Conservation (phyloP, 1,140 invertebrate genomes). For the Papilio xuthus region DNA sequence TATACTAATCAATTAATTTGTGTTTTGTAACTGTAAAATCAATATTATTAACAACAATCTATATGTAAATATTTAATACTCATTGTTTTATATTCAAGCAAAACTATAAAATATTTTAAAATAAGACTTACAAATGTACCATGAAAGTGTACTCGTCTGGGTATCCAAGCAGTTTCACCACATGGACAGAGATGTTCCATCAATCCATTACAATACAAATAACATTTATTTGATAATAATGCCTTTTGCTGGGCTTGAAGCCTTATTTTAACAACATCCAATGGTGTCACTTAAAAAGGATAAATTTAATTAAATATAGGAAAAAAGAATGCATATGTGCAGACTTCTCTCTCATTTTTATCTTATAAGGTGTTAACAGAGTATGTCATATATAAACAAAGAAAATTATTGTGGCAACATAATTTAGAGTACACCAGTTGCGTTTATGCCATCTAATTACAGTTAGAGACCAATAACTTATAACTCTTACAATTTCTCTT, state of each 20-base stretch:
- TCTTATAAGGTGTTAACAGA: too few species aligned
- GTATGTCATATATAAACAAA: too few species aligned
- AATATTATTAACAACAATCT: too few species aligned
- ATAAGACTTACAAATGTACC: slow-evolving; percentile 91
- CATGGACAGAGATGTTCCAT: slow-evolving; percentile 99
- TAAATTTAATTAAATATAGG: slow-evolving; percentile 39
- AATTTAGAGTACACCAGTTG: too few species aligned
- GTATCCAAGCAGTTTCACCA: slow-evolving; percentile 81
- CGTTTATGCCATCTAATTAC: too few species aligned
- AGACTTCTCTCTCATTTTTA: too few species aligned
- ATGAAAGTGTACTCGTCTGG: slow-evolving; percentile 90
- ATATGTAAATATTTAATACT: background rate
- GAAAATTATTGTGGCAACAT: too few species aligned
- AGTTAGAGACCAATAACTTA: too few species aligned
- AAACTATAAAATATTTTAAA: slow-evolving; percentile 1
- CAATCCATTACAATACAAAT: slow-evolving; percentile 98
- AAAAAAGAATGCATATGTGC: background rate
- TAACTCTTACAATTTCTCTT: too few species aligned
- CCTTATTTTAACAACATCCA: slow-evolving; percentile 99
- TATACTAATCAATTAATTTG: background rate
- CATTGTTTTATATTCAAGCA: background rate
- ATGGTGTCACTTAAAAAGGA: slow-evolving; percentile 93
- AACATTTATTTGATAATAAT: slow-evolving; percentile 93
- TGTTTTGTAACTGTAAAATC: too few species aligned
- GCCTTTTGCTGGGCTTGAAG: slow-evolving; percentile 96